Evolutionary conservation across 2,888 invertebrate genomes (phyloP), one percentile per base, ranked within the genome.

Genomic region (Trachelus tabidus): DNA sequence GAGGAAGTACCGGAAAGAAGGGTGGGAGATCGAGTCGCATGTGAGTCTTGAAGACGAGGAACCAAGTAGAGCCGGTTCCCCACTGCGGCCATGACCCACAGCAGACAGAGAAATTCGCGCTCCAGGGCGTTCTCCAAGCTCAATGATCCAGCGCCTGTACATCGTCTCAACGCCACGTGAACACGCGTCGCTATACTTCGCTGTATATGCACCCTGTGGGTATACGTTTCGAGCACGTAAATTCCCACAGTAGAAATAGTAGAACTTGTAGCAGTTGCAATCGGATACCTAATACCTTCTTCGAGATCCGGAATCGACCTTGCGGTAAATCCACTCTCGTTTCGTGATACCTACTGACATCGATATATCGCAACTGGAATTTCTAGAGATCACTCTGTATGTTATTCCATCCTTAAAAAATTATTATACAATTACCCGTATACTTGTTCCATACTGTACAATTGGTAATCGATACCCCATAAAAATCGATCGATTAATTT

Each of bases 61-160:
- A 82, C 79, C 79, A 76, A 80, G 80, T 78, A 73, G 77, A 75
- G 73, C 78, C 40, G 76, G 80, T 82, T 79, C 81, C 81, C 81
- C 82, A 80, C 84, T 81, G 80, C 86, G 86, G 81, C 84, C 85
- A 79, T 87, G 87, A 87, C 87, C 87, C 82, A 87, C 81, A 85
- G 86, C 80, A 82, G 73, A 34, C 87, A 86, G 89, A 87, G 89
- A 89, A 89, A 89, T 88, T 88, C 82, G 79, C 85, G 85, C 87
- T 86, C 75, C 84, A 76, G 85, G 85, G 86, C 87, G 80, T 81
- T 86, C 80, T 83, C 76, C 69, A 69, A 71, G 30, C 75, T 71
- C 71, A 33, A 71, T 71, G 71, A 71, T 71, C 71, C 33, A 31
- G 71, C 31, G 71, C 9, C 71, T 9, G 71, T 34, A 71, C 31